These are phyloP conservation scores for Callopanchax toddi DNA, from an alignment of 2,113 vertebrate genomes.

Conservation along the genomic window DNA sequence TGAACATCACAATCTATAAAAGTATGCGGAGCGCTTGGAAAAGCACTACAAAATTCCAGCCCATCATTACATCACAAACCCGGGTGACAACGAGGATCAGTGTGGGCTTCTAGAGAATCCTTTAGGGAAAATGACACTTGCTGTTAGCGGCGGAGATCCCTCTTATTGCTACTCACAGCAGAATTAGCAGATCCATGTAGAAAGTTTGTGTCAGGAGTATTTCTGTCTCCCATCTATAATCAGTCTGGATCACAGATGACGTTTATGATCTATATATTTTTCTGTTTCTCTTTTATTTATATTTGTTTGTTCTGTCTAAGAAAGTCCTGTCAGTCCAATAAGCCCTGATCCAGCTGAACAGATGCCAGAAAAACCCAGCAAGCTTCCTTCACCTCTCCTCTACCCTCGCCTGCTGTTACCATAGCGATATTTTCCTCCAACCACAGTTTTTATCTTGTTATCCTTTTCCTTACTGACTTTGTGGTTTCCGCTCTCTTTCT, in stretches of 20 bases:
- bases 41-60: constrained; percentile 45
- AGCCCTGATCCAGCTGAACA: constrained; percentile 51
- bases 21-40: constrained; percentile 29
- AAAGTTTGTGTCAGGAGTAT: neutral
- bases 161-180: constrained; percentile 48
- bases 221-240: no score
- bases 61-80: constrained; percentile 51
- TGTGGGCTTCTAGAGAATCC: constrained; percentile 61
- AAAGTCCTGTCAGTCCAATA: constrained; percentile 26
- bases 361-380: constrained; percentile 23
- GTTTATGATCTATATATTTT: neutral
- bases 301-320: constrained; percentile 29
- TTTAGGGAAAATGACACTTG: constrained; percentile 59
- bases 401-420: constrained; percentile 74
- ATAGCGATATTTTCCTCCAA: constrained; percentile 76
- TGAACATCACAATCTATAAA: constrained; percentile 30
- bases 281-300: neutral
- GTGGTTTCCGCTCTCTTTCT: constrained; percentile 28
- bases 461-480: constrained; percentile 53
- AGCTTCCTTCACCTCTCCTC: constrained; percentile 55
- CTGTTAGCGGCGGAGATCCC: constrained; percentile 26
- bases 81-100: constrained; percentile 53
- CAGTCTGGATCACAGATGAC: no score
- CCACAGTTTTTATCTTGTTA: constrained; percentile 50
- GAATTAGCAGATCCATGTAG: constrained; percentile 28